Base-by-base conservation (phyloP, 2,797 vertebrate genomes). In the Eulemur rubriventer region DNA sequence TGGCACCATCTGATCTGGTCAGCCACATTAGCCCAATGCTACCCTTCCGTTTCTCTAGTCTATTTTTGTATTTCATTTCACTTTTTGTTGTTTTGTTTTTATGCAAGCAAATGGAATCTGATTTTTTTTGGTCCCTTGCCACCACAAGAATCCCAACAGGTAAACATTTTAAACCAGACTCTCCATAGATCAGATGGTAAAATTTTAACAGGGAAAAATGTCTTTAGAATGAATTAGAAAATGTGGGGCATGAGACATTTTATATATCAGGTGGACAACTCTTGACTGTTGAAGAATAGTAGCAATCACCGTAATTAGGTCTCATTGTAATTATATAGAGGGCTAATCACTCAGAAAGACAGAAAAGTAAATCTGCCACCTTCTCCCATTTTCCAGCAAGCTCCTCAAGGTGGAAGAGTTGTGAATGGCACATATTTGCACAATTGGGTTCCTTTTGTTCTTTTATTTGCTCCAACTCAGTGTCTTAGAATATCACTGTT, bases 311-410 rank as follows among this genome's bases (percentile, higher is more conserved):
- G 46, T 70, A 96, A 81, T 89, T 89, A 81, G n/a, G 28, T 84
- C 70, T 84, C 84, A 81, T 94, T 93, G 95, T 97, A 97, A 92
- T 96, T 96, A 91, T 88, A 94, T 90, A 94, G 78, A 72, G 10
- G 3, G 24, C 48, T 91, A 83, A 82, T 86, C 80, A 95, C 35
- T 79, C 67, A 93, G 61, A 96, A 43, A 87, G 33, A 65, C 70
- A 96, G 89, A 43, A 91, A 92, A 82, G 85, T 70, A 79, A 46
- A 67, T 30, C 55, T 94, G 89, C 33, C 75, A 89, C 26, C 63
- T 93, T 93, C 38, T 81, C 35, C 81, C 79, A 76, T 57, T 69
- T 82, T 22, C 4, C 38, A 20, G 65, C 57, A 63, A 78, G 10
- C 85, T 96, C 46, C 57, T 79, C 22, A 52, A 87, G 46, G 38